Conservation (phyloP, 35 echinoderm and acorn worm genomes). For the Stichopus chloronotus region DNA sequence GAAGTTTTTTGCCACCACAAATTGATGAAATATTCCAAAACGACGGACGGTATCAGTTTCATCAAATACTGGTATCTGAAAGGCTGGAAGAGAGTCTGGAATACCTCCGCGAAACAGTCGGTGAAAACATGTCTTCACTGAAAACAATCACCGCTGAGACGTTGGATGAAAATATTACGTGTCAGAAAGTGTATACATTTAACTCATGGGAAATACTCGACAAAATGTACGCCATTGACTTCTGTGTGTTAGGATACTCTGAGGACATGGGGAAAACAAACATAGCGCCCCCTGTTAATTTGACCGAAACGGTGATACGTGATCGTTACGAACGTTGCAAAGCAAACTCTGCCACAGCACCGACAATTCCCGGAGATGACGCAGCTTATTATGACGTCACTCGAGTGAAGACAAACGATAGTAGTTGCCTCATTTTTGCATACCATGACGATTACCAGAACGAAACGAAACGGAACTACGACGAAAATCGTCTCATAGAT, state of each 20-base stretch:
- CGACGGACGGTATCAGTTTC: not conserved
- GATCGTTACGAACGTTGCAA: not conserved
- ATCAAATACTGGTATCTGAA: slow-evolving; percentile 7
- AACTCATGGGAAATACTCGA: slow-evolving; percentile 6
- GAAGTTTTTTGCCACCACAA: not conserved
- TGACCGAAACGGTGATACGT: not conserved
- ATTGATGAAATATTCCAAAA: not conserved
- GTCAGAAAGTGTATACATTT: slow-evolving; percentile 22
- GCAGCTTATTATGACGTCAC: not conserved
- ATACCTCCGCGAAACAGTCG: too few relatives aligned
- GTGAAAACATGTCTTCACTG: too few relatives aligned
- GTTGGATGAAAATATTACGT: not conserved
- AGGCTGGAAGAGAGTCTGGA: not conserved
- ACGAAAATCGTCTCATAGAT: not conserved
- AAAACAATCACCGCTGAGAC: too few relatives aligned
- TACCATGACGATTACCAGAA: not conserved
- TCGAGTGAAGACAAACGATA: not conserved
- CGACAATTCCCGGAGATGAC: not conserved
- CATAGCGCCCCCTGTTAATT: not conserved
- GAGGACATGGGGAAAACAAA: not conserved
- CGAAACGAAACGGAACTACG: not conserved
- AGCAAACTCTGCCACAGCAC: not conserved
- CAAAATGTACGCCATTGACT: slow-evolving; percentile 6
- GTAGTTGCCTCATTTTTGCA: not conserved
- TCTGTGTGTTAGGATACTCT: slow-evolving; percentile 35